Conservation (phyloP, 2,113 vertebrate species). For the Carassius auratus region DNA sequence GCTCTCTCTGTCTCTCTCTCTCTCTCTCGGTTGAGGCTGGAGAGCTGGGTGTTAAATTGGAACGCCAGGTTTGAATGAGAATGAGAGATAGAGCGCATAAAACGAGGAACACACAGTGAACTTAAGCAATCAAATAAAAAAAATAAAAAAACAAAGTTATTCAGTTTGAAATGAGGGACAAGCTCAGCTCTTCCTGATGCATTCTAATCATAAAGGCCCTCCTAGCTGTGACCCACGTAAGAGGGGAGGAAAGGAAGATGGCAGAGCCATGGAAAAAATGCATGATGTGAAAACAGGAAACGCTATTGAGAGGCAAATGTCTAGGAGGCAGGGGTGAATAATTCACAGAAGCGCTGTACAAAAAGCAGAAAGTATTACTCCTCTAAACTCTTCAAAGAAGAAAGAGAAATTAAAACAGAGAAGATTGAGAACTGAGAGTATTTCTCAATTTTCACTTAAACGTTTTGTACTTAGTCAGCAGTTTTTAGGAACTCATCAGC, state of each 20-base stretch:
- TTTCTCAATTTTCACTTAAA: conserved; percentile 10
- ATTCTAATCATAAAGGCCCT: conserved; percentile 29
- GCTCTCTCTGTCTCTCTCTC: conserved; percentile 58
- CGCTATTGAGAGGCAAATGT: neutral
- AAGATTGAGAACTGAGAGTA: conserved; percentile 6
- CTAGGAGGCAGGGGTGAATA: neutral
- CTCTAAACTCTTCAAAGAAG: conserved; percentile 14
- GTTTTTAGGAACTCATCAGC: conserved; percentile 59
- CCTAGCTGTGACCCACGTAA: conserved; percentile 20
- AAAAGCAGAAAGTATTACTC: neutral
- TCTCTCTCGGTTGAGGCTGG: conserved; percentile 41
- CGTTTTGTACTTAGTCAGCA: conserved; percentile 61
- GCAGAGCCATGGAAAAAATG: neutral
- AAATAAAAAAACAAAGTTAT: conserved; percentile 73
- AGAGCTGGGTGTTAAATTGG: conserved; percentile 74
- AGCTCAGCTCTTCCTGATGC: conserved; percentile 53
- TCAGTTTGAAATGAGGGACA: conserved; percentile 72
- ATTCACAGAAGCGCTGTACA: neutral
- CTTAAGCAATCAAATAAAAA: conserved; percentile 79
- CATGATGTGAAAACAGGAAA: neutral
- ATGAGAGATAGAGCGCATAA: conserved; percentile 64
- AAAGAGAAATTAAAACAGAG: neutral
- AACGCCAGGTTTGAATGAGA: conserved; percentile 72
- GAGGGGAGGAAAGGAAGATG: neutral
- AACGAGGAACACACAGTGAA: conserved; percentile 71